These are phyloP conservation scores for Syngnathus scovelli DNA, from an alignment of 2,113 vertebrate species.

Conservation along the genomic window DNA sequence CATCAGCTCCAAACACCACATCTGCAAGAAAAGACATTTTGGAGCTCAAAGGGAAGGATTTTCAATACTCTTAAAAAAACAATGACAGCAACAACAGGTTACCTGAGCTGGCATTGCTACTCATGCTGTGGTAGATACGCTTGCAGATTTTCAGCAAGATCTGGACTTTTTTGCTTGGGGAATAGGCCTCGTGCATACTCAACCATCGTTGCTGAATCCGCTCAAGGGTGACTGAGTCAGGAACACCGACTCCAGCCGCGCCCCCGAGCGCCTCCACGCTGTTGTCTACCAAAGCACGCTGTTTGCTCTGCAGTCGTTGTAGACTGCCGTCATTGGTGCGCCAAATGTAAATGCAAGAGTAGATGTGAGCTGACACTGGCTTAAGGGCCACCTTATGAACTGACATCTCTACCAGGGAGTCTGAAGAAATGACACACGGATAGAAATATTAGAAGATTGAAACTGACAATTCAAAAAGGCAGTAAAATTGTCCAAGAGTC, in stretches of 20 bases:
- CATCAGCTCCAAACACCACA: constrained; percentile 78
- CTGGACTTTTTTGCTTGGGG: constrained; percentile 79
- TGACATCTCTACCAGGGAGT: constrained; percentile 72
- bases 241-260: constrained; percentile 58
- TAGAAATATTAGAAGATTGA: neutral
- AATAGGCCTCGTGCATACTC: constrained; percentile 74
- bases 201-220: constrained; percentile 73
- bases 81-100: neutral
- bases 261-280: constrained; percentile 62
- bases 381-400: constrained; percentile 80
- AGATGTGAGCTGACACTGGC: constrained; percentile 70
- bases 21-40: constrained; percentile 50
- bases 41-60: too few species aligned
- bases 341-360: constrained; percentile 65
- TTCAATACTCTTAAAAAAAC: neutral
- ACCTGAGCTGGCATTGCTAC: constrained; percentile 63
- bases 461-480: neutral
- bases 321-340: constrained; percentile 57
- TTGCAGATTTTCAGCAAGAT: constrained; percentile 81
- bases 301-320: constrained; percentile 53
- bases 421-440: constrained; percentile 40
- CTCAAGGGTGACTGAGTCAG: constrained; percentile 65
- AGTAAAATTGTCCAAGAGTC: neutral
- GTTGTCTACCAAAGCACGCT: constrained; percentile 46
- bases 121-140: constrained; percentile 80